Conservation (phyloP, 2,888 invertebrate species). For the Polydrusus pterygomalis region DNA sequence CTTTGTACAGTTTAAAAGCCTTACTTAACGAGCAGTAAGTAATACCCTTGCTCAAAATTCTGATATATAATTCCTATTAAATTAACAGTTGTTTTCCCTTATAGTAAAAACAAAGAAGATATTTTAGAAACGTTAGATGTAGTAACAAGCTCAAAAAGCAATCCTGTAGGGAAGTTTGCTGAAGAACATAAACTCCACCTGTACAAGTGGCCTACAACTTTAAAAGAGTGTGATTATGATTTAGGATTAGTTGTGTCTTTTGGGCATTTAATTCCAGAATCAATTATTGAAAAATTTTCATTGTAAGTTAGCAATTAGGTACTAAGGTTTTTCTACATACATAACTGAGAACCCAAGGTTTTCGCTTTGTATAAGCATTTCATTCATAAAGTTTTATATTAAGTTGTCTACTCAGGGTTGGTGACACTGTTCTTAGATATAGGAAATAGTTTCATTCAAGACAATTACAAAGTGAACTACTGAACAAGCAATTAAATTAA, state of each 20-base stretch:
- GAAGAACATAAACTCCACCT: conserved; percentile 75
- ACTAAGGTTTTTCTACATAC: too few relatives aligned
- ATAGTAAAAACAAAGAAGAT: conserved; percentile 74
- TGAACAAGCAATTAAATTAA: too few relatives aligned
- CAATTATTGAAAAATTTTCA: conserved; percentile 85
- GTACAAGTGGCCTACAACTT: conserved; percentile 68
- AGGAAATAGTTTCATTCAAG: too few relatives aligned
- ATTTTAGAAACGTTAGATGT: conserved; percentile 78
- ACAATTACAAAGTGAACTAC: too few relatives aligned
- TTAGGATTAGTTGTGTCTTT: conserved; percentile 95
- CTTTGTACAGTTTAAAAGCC: conserved; percentile 82
- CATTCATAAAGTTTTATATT: too few relatives aligned
- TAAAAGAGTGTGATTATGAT: conserved; percentile 78
- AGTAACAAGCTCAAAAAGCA: conserved; percentile 80
- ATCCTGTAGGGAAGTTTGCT: conserved; percentile 82
- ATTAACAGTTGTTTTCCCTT: conserved; percentile 55
- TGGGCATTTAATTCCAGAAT: conserved; percentile 89
- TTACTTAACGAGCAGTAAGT: conserved; percentile 81
- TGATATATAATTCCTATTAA: background rate
- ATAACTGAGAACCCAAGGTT: background rate
- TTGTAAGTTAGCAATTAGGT: conserved; percentile 77
- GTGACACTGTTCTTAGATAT: too few relatives aligned
- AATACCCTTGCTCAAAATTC: conserved; percentile 6
- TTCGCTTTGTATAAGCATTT: too few relatives aligned
- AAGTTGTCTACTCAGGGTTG: too few relatives aligned